Percentiles rank a stretch among this genome's conserved stretches.
These are phyloP conservation scores for Peromyscus nudipes DNA, from an alignment of 2,797 vertebrate genomes.

Conservation along the genomic window DNA sequence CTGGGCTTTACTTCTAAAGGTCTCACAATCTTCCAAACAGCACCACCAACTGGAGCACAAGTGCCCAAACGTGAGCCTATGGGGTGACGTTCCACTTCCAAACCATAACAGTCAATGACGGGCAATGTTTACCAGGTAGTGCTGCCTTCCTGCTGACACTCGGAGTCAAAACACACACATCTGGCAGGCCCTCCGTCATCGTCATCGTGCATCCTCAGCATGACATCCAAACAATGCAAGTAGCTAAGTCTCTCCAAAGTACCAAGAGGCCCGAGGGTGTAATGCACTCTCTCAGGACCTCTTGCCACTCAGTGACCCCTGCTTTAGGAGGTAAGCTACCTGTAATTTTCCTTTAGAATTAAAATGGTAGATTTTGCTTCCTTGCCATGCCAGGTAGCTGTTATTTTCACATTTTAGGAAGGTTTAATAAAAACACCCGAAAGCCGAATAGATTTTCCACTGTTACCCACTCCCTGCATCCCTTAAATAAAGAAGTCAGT, in stretches of 20 bases:
- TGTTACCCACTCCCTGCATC: conserved; percentile 59
- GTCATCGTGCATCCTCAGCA: conserved; percentile 72
- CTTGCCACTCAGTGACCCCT: conserved; percentile 87
- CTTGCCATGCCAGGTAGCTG: conserved; percentile 85
- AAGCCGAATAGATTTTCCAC: conserved; percentile 77
- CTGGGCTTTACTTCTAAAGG: not conserved
- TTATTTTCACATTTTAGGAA: conserved; percentile 84
- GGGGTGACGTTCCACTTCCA: not conserved
- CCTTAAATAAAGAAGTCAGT: conserved; percentile 79
- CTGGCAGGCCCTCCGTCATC: conserved; percentile 82
- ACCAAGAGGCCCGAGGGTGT: conserved; percentile 85
- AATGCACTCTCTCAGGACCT: conserved; percentile 79
- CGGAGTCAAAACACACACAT: conserved; percentile 83
- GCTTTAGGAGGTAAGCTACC: conserved; percentile 86
- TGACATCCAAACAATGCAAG: conserved; percentile 82
- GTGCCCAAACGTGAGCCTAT: not conserved
- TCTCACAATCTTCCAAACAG: not conserved
- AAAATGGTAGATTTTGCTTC: conserved; percentile 84
- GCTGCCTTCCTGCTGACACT: conserved; percentile 82
- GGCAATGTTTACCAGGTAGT: conserved; percentile 78
- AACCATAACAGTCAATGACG: conserved; percentile 58
- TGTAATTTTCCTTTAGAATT: conserved; percentile 86
- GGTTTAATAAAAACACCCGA: conserved; percentile 81
- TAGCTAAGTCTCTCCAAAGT: conserved; percentile 86
- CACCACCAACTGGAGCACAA: not conserved